A percentile compares a stretch with the other conserved stretches of the same genome.
Conservation (phyloP, 2,888 invertebrate species). For the Drosophila buzzatii region DNA sequence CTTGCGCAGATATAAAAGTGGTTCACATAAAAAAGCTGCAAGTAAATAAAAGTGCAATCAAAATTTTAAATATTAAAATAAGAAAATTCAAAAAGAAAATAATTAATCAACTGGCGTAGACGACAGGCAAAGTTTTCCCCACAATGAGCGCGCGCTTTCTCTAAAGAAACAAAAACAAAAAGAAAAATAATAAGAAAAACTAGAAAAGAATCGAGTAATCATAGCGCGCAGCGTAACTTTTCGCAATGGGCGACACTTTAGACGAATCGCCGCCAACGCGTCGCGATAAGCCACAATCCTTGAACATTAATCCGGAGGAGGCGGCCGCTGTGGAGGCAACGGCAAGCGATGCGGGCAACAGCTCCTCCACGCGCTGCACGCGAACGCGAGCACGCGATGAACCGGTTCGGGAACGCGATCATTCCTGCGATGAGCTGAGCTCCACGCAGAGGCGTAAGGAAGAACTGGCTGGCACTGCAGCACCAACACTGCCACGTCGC, state of each 20-base stretch:
- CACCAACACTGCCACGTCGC: slow-evolving; percentile 63
- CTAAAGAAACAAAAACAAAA: neutral
- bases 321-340: neutral
- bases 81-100: slow-evolving; percentile 13
- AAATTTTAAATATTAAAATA: slow-evolving; percentile 27
- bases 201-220: neutral
- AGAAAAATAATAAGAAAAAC: neutral
- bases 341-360: neutral
- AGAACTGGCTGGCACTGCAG: slow-evolving; percentile 62
- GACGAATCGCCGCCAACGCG: slow-evolving; percentile 69
- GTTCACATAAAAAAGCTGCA: slow-evolving; percentile 29
- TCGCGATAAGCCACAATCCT: slow-evolving; percentile 82
- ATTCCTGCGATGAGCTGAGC: slow-evolving; percentile 71
- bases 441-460: slow-evolving; percentile 38
- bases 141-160: slow-evolving; percentile 33
- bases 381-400: slow-evolving; percentile 77
- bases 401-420: slow-evolving; percentile 69
- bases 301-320: slow-evolving; percentile 67
- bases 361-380: slow-evolving; percentile 42
- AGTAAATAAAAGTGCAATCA: slow-evolving; percentile 49
- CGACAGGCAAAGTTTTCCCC: slow-evolving; percentile 40
- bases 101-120: slow-evolving; percentile 39
- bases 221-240: neutral
- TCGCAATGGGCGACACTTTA: slow-evolving; percentile 78
- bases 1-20: slow-evolving; percentile 42